Conservation (phyloP, 2,113 vertebrate genomes). For the Psophia crepitans region DNA sequence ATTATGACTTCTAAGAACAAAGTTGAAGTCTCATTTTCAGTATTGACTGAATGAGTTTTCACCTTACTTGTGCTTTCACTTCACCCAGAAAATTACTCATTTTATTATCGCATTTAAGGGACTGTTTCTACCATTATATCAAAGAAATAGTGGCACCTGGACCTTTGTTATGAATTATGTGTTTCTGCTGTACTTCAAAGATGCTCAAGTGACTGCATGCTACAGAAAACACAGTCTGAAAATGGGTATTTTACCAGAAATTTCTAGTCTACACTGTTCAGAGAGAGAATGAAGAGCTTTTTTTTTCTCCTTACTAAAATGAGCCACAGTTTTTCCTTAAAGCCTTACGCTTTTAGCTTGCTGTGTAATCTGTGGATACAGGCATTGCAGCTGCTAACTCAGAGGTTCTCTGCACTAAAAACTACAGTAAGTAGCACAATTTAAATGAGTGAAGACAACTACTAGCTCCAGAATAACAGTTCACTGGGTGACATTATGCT, state of each 20-base stretch:
- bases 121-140: neutral
- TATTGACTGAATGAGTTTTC: neutral
- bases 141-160: neutral
- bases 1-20: constrained; percentile 3
- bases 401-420: neutral
- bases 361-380: neutral
- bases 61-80: neutral
- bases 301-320: neutral
- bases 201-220: neutral
- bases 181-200: neutral
- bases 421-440: neutral
- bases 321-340: neutral
- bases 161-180: neutral
- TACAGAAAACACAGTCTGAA: neutral
- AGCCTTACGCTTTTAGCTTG: neutral
- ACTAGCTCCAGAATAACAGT: neutral
- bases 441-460: neutral
- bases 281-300: neutral
- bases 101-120: neutral
- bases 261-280: neutral
- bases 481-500: neutral
- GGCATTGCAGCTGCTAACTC: neutral
- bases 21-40: neutral
- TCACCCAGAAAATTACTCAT: constrained; percentile 3
- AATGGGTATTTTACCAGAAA: neutral